Evolutionary conservation across 2,797 vertebrate species (phyloP).

Genomic region (Eulemur coronatus): DNA sequence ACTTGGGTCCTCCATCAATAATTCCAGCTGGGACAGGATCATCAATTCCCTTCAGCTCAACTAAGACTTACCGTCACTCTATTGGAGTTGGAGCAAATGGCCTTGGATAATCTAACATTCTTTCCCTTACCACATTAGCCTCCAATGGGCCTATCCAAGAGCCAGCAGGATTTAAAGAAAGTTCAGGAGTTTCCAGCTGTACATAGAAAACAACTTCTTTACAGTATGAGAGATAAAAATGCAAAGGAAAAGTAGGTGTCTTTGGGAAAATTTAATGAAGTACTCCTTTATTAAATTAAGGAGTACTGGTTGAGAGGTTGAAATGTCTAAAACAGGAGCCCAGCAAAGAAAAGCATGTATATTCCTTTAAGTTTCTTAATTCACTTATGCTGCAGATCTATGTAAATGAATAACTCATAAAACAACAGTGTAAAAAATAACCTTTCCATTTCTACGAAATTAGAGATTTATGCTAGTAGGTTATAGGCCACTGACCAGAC

Average conservation of each 20-base stretch:
- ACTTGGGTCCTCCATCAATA: constrained; percentile 4
- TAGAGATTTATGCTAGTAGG: background rate
- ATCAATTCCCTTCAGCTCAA: constrained; percentile 42
- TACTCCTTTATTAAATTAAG: background rate
- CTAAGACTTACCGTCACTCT: background rate
- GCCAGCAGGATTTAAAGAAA: background rate
- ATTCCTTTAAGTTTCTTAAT: background rate
- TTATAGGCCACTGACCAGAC: background rate
- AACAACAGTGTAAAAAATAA: background rate
- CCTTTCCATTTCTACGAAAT: background rate
- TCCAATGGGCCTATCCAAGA: background rate
- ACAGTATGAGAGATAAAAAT: background rate
- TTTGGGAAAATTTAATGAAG: background rate
- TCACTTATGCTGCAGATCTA: background rate
- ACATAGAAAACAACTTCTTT: background rate
- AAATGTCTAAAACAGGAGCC: background rate
- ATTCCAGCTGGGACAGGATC: constrained; percentile 12
- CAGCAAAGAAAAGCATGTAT: background rate
- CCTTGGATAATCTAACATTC: background rate
- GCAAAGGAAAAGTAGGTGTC: background rate
- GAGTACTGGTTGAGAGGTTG: background rate
- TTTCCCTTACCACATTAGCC: background rate
- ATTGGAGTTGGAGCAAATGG: background rate
- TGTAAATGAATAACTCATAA: background rate
- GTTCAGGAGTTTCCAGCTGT: background rate